phyloP scores from a whole-genome alignment of 2,888 invertebrate species.

The Monoplex corrugatus region DNA sequence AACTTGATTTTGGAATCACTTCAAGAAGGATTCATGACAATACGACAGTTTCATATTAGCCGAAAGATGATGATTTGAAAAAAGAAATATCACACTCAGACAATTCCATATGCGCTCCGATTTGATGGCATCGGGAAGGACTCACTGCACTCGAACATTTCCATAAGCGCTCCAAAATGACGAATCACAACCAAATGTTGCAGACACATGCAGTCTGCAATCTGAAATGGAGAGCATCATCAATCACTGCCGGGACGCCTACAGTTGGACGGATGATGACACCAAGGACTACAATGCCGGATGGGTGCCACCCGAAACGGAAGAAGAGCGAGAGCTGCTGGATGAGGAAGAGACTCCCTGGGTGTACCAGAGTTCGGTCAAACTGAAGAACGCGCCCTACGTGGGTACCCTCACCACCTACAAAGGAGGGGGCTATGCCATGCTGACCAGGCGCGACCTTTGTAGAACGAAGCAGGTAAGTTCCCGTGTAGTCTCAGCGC shows the following conservation, averaged over 20 bases:
- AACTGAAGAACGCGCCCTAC: constrained; percentile 82
- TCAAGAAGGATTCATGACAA: too few species aligned
- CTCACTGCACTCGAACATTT: too few species aligned
- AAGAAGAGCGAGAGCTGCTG: constrained; percentile 63
- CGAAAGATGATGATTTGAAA: too few species aligned
- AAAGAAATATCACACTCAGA: too few species aligned
- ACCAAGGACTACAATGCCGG: constrained; percentile 75
- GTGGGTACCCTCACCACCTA: constrained; percentile 81
- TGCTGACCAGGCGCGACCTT: constrained; percentile 74
- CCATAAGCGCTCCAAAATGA: too few species aligned
- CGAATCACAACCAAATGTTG: too few species aligned
- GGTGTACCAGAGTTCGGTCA: constrained; percentile 80
- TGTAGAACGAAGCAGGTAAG: constrained; percentile 71
- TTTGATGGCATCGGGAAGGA: too few species aligned
- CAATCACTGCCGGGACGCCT: constrained; percentile 78
- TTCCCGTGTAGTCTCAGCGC: not conserved
- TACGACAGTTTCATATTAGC: too few species aligned
- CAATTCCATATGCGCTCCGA: too few species aligned
- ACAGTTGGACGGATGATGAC: constrained; percentile 81
- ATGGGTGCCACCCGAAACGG: constrained; percentile 70
- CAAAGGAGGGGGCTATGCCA: constrained; percentile 80
- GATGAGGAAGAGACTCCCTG: constrained; percentile 74
- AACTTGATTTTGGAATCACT: too few species aligned
- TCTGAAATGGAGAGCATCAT: constrained; percentile 67
- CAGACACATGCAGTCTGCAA: constrained; percentile 78